Evolutionary conservation across 2,888 invertebrate species (phyloP).

Genomic region (Hoplodrina ambigua): DNA sequence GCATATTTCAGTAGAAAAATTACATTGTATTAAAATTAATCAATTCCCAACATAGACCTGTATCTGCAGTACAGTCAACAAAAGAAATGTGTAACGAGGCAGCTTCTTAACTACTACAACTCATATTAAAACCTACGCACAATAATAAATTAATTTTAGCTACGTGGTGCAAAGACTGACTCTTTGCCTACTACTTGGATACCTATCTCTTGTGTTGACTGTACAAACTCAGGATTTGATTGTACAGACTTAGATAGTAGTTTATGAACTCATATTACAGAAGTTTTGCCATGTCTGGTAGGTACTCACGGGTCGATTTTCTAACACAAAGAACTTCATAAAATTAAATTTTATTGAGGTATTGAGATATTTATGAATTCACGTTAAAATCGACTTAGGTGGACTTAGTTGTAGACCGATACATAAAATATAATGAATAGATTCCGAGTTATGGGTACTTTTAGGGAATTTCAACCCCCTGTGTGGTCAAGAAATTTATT

Average conservation of each 20-base stretch:
- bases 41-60: conserved; percentile 15
- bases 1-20: conserved; percentile 47
- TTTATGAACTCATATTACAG: conserved; percentile 43
- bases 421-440: conserved; percentile 23
- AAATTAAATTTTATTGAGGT: conserved; percentile 53
- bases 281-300: conserved; percentile 20
- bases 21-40: conserved; percentile 24
- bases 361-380: conserved; percentile 23
- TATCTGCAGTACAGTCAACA: conserved; percentile 15
- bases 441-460: conserved; percentile 19
- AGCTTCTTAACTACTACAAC: not conserved
- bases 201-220: conserved; percentile 22
- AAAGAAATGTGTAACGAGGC: conserved; percentile 2
- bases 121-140: not conserved
- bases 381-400: conserved; percentile 24
- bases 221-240: conserved; percentile 48
- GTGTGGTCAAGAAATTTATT: conserved; percentile 16
- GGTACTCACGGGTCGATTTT: conserved; percentile 25
- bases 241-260: conserved; percentile 46
- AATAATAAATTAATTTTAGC: not conserved
- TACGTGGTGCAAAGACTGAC: not conserved
- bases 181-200: not conserved
- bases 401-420: conserved; percentile 32
- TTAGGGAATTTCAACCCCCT: conserved; percentile 17
- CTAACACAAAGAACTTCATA: conserved; percentile 24